Conservation (phyloP, 2,797 vertebrate genomes). For the Podarcis lilfordi region DNA sequence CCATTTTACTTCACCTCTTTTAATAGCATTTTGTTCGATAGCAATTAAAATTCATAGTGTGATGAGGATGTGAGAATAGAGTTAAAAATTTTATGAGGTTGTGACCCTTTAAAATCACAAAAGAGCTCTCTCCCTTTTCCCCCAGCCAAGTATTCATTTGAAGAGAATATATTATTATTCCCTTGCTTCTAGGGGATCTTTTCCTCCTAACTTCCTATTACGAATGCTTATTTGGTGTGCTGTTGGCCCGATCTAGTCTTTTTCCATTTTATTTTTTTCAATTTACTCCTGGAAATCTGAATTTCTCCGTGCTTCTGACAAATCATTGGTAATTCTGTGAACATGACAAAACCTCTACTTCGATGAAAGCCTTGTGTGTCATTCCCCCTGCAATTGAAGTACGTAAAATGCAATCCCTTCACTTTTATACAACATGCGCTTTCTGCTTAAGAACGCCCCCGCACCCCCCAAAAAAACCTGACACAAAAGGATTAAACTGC, state of each 20-base stretch:
- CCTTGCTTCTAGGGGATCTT: not conserved
- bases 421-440: not conserved
- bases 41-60: slow-evolving; percentile 16
- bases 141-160: not conserved
- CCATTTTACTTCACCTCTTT: slow-evolving; percentile 9
- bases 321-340: not conserved
- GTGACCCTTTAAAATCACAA: slow-evolving; percentile 11
- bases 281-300: not conserved
- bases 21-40: slow-evolving; percentile 9
- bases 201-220: slow-evolving; percentile 5
- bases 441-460: not conserved
- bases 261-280: not conserved
- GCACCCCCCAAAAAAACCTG: not conserved
- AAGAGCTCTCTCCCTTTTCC: not conserved
- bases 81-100: slow-evolving; percentile 24
- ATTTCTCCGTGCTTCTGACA: not conserved
- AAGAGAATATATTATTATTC: not conserved
- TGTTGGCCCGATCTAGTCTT: not conserved
- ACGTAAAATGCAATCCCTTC: not conserved
- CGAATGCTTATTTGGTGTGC: not conserved
- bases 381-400: not conserved
- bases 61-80: not conserved
- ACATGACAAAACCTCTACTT: not conserved
- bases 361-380: too few species aligned
- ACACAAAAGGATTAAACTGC: not conserved